Base-by-base conservation (phyloP, 2,797 vertebrate genomes). In the Tachyglossus aculeatus region DNA sequence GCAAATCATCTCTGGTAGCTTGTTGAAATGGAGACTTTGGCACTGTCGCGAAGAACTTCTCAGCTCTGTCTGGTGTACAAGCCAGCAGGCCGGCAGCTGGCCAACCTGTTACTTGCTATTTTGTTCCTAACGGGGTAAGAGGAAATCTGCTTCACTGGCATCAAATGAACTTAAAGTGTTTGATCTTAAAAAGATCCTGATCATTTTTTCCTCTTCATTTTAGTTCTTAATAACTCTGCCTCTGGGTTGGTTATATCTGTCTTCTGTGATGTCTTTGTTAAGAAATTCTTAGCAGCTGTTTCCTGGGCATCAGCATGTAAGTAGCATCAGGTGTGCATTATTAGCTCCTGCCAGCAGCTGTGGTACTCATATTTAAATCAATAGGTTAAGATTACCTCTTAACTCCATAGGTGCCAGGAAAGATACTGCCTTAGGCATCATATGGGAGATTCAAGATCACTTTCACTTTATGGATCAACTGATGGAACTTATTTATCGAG, bases 231-330 rank as follows among this genome's bases (percentile, higher is more conserved):
- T 62, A 68, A 56, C 58, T 41, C 34, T 52, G 72, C 38, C 68
- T 31, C 64, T 19, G 2, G 50, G 47, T 79, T 60, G 55, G 25
- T 56, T 77, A 67, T 29, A 57, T 14, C 75, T 29, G 3, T 61
- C 47, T 72, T 67, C 39, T 25, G 16, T 53, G 5, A 9, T 71
- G 43, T 31, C n/a, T 65, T 77, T 71, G 48, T 56, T 61, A 64
- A 59, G 70, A 77, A 54, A 50, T 74, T 72, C 34, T 74, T 57
- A 77, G 27, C 13, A 25, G 64, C 73, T 75, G 74, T 68, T 81
- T 65, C 31, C 65, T 67, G 37, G 57, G 44, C 25, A 66, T 22
- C 18, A 34, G 14, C 48, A 22, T 45, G 6, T 40, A 80, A 88
- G 62, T 9, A 67, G 12, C 40, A 58, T 67, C 70, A 80, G 73